Percentiles rank a stretch among this genome's conserved stretches.
Evolutionary conservation across 2,888 invertebrate species (phyloP).

Genomic region (Hololepta plana): DNA sequence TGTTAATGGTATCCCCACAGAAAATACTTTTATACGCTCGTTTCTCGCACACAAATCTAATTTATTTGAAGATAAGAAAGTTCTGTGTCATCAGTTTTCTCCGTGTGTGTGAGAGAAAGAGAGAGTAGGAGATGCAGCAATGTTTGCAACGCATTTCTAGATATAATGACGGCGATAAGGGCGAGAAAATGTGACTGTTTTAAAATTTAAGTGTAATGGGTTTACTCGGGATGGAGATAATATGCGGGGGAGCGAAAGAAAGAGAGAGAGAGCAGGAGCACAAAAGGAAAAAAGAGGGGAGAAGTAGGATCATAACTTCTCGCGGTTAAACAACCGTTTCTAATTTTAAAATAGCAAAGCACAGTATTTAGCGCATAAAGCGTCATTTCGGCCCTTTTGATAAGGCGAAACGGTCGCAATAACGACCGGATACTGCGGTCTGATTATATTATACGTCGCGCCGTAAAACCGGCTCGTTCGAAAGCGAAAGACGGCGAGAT

Average conservation of each 20-base stretch:
- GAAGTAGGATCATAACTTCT: slow-evolving; percentile 24
- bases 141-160: slow-evolving; percentile 24
- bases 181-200: slow-evolving; percentile 28
- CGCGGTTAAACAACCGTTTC: slow-evolving; percentile 23
- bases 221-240: slow-evolving; percentile 17
- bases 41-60: slow-evolving; percentile 14
- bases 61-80: slow-evolving; percentile 26
- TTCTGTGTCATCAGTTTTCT: slow-evolving; percentile 26
- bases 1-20: no score
- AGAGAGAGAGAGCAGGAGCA: slow-evolving; percentile 5
- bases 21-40: no score
- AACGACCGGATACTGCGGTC: slow-evolving; percentile 14
- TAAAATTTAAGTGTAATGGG: slow-evolving; percentile 29
- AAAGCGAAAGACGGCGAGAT: no score
- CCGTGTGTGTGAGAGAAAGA: slow-evolving; percentile 11
- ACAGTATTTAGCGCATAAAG: slow-evolving; percentile 22
- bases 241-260: slow-evolving; percentile 3
- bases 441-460: slow-evolving; percentile 8
- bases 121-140: slow-evolving; percentile 18
- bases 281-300: slow-evolving; percentile 8
- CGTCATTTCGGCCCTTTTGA: slow-evolving; percentile 18
- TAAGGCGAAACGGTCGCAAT: slow-evolving; percentile 18
- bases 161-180: slow-evolving; percentile 25
- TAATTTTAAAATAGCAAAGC: slow-evolving; percentile 22
- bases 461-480: slow-evolving; percentile 1